Evolutionary conservation across 2,888 invertebrate species (phyloP).

Genomic region (Rotaria macrura): DNA sequence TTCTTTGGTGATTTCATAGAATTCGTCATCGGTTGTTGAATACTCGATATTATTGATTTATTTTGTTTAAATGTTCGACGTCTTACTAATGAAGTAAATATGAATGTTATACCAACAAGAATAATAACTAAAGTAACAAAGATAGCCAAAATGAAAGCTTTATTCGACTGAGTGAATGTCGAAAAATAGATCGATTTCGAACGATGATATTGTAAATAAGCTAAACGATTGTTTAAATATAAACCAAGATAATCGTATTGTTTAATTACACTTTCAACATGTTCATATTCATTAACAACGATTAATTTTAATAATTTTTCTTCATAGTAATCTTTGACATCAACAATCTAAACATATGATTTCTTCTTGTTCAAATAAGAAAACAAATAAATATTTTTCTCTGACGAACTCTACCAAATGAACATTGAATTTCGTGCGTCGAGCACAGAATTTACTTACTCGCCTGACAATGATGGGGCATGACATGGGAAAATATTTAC

Average conservation of each 20-base stretch:
- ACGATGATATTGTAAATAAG: not conserved
- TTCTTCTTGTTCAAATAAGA: too few relatives aligned
- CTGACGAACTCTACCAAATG: too few relatives aligned
- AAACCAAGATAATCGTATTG: not conserved
- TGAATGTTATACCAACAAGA: not conserved
- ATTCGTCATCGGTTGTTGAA: not conserved
- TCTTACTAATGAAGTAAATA: not conserved
- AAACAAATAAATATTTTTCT: too few relatives aligned
- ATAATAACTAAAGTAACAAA: not conserved
- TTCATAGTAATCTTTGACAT: not conserved
- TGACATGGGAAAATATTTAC: too few relatives aligned
- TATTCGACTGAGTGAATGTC: not conserved
- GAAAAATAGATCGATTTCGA: not conserved
- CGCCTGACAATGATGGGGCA: too few relatives aligned
- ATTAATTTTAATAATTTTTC: slow-evolving; percentile 14
- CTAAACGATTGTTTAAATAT: not conserved
- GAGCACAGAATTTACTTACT: too few relatives aligned
- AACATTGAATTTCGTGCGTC: too few relatives aligned
- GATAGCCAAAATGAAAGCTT: not conserved
- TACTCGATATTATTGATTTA: not conserved
- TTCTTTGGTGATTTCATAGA: not conserved
- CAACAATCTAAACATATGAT: not conserved
- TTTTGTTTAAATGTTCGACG: not conserved
- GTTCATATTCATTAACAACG: not conserved
- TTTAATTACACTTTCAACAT: not conserved